Conservation (phyloP, 2,888 invertebrate species). For the Aplocera efformata region DNA sequence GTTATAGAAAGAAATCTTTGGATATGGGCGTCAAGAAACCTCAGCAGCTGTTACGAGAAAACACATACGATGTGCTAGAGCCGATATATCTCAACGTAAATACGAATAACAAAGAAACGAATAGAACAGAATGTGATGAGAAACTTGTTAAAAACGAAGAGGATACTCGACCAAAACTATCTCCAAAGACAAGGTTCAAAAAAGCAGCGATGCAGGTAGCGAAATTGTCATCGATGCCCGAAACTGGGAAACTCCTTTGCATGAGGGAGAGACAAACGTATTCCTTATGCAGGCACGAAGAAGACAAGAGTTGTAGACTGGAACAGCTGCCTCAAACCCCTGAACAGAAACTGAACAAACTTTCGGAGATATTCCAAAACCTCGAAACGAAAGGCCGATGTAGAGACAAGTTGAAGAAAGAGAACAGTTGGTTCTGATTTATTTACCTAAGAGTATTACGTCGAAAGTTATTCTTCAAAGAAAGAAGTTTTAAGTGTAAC, state of each 20-base stretch:
- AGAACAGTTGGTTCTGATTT: conserved; percentile 71
- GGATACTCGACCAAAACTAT: conserved; percentile 35
- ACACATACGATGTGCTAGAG: conserved; percentile 71
- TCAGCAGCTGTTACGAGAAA: conserved; percentile 63
- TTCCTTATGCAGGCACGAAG: conserved; percentile 40
- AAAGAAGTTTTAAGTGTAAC: conserved; percentile 45
- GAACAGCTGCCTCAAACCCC: conserved; percentile 58
- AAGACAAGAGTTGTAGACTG: conserved; percentile 46
- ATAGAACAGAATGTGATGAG: conserved; percentile 20
- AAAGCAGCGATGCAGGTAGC: conserved; percentile 67
- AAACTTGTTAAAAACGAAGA: not conserved
- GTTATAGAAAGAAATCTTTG: conserved; percentile 49
- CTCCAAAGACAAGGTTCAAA: conserved; percentile 67
- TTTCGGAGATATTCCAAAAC: conserved; percentile 69
- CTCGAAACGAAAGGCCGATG: conserved; percentile 64
- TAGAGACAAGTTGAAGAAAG: conserved; percentile 67
- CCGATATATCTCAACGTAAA: conserved; percentile 58
- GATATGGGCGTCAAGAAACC: conserved; percentile 51
- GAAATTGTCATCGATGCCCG: conserved; percentile 59
- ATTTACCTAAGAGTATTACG: conserved; percentile 35
- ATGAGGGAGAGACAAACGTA: conserved; percentile 61
- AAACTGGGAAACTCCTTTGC: conserved; percentile 67
- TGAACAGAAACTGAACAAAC: conserved; percentile 54
- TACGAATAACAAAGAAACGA: conserved; percentile 39
- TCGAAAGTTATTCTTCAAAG: conserved; percentile 32